phyloP scores from a whole-genome alignment of 2,797 vertebrate species.

The Pagetopsis macropterus region DNA sequence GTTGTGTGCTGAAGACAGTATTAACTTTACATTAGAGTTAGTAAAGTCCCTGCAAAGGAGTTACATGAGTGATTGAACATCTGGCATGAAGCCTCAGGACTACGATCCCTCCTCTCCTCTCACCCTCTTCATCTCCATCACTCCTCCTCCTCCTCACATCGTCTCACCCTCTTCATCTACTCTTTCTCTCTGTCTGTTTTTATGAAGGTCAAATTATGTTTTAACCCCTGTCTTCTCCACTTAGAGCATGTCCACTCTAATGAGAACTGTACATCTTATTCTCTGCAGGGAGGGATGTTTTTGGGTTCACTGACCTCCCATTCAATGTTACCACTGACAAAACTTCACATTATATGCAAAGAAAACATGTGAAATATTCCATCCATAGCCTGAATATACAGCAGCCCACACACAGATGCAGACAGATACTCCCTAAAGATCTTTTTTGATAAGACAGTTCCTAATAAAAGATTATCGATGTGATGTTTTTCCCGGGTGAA shows the following conservation, averaged over 20 bases:
- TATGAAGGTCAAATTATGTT: neutral
- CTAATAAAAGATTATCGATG: neutral
- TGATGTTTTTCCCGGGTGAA: neutral
- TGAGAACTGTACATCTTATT: constrained; percentile 29
- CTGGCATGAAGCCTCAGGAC: constrained; percentile 22
- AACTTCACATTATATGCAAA: neutral
- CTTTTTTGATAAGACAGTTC: neutral
- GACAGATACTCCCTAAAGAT: constrained; percentile 9
- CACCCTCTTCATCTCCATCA: neutral
- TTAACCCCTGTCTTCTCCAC: constrained; percentile 21
- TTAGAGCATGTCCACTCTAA: constrained; percentile 30
- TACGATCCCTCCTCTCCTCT: neutral
- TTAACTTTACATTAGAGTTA: neutral
- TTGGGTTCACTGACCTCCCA: constrained; percentile 13
- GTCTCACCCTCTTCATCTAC: neutral
- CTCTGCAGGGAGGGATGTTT: constrained; percentile 3
- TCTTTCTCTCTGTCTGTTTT: constrained; percentile 15
- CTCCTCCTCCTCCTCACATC: neutral
- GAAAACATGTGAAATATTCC: constrained; percentile 8
- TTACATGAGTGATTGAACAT: constrained; percentile 39
- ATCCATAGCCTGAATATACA: constrained; percentile 2
- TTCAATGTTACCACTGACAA: constrained; percentile 10
- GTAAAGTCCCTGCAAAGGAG: constrained; percentile 1
- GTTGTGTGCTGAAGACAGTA: no score
- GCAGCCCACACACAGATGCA: constrained; percentile 20